phyloP scores from a whole-genome alignment of 1,140 invertebrate species.

The Trachelipus rathkii region DNA sequence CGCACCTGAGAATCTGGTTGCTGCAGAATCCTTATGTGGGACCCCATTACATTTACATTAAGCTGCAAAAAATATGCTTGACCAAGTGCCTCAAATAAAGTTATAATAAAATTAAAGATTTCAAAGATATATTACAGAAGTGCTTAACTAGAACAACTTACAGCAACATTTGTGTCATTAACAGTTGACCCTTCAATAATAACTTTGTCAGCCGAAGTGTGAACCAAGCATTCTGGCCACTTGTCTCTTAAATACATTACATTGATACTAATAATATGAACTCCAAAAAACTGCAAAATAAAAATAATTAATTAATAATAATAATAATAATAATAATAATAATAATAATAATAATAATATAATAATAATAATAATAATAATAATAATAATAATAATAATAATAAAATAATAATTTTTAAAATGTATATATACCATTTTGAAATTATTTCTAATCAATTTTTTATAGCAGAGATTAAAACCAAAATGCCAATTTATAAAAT shows the following conservation, averaged over 20 bases:
- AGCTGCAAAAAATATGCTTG: neutral
- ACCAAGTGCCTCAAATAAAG: neutral
- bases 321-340: neutral
- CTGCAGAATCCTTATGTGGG: neutral
- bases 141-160: constrained; percentile 51
- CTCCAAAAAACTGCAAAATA: constrained; percentile 67
- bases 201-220: constrained; percentile 69
- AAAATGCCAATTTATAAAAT: constrained; percentile 1
- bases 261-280: constrained; percentile 76
- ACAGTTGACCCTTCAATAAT: constrained; percentile 70
- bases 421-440: too few species aligned
- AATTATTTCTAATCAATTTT: neutral
- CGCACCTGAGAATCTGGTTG: neutral
- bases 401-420: neutral
- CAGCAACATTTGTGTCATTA: constrained; percentile 66
- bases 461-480: neutral
- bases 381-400: constrained; percentile 7
- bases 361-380: constrained; percentile 15
- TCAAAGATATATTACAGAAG: neutral
- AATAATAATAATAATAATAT: constrained; percentile 6
- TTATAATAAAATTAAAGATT: neutral
- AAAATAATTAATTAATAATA: too few species aligned
- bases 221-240: constrained; percentile 67
- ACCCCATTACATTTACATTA: neutral
- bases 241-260: constrained; percentile 63